Evolutionary conservation across 2,113 vertebrate genomes (phyloP).

Genomic region (Gracilinanus agilis): DNA sequence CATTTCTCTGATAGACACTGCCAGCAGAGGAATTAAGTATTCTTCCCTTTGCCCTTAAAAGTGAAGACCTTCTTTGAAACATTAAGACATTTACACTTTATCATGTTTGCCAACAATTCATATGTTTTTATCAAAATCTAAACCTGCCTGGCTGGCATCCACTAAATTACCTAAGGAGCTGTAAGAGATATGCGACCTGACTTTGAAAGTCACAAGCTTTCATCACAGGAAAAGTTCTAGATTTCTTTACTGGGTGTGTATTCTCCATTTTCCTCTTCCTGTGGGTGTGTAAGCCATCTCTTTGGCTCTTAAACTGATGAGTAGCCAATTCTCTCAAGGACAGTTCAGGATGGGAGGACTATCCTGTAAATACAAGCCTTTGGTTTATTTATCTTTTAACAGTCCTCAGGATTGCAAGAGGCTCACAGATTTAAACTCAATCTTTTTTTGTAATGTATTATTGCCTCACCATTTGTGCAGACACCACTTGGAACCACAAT

Average conservation of each 20-base stretch:
- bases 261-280: neutral
- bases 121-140: constrained; percentile 55
- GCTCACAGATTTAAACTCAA: constrained; percentile 60
- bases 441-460: constrained; percentile 75
- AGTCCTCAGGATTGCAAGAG: neutral
- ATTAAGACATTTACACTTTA: constrained; percentile 38
- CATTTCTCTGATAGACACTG: neutral
- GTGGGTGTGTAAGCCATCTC: neutral
- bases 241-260: neutral
- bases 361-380: neutral
- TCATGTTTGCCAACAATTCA: constrained; percentile 4
- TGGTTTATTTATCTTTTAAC: constrained; percentile 69
- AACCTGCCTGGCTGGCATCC: constrained; percentile 11
- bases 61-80: constrained; percentile 49
- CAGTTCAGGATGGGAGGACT: neutral
- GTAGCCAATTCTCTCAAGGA: constrained; percentile 16
- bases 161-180: neutral
- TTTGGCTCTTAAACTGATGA: constrained; percentile 18
- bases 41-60: constrained; percentile 3
- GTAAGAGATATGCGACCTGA: neutral
- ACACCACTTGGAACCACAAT: constrained; percentile 82
- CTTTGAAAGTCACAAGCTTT: neutral
- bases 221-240: constrained; percentile 40
- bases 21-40: neutral
- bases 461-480: constrained; percentile 76